Evolutionary conservation across 2,888 invertebrate species (phyloP).

Genomic region (Amphimallon solstitiale): DNA sequence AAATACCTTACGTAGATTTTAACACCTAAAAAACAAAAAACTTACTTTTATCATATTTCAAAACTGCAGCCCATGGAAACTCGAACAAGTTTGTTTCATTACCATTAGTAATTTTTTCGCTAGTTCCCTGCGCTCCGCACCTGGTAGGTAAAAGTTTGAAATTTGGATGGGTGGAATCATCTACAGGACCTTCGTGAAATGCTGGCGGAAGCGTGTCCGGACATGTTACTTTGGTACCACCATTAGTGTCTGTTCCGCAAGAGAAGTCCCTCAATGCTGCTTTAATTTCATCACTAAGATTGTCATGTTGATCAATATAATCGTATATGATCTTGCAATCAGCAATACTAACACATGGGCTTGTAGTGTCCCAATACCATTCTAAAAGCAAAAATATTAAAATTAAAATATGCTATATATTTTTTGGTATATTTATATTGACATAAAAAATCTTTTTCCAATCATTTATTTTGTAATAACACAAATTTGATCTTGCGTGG

Average conservation of each 20-base stretch:
- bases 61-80: conserved; percentile 80
- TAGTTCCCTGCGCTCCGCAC: conserved; percentile 69
- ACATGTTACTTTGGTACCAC: conserved; percentile 35
- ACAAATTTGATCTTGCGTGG: no score
- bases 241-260: not conserved
- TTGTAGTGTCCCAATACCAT: conserved; percentile 51
- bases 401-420: not conserved
- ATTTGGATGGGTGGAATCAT: conserved; percentile 21
- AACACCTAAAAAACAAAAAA: not conserved
- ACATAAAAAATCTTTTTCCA: no score
- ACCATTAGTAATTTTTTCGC: conserved; percentile 70
- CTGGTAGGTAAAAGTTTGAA: conserved; percentile 27
- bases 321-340: conserved; percentile 48
- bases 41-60: conserved; percentile 66
- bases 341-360: conserved; percentile 57
- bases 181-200: not conserved
- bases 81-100: conserved; percentile 69
- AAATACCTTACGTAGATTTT: no score
- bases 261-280: conserved; percentile 44
- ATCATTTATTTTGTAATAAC: no score
- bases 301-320: conserved; percentile 30
- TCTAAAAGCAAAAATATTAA: conserved; percentile 46
- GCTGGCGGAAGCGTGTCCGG: not conserved
- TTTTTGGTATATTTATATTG: not conserved
- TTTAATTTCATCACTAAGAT: not conserved